These are phyloP conservation scores for Limnephilus auricula DNA, from an alignment of 2,888 invertebrate species.

Conservation along the genomic window DNA sequence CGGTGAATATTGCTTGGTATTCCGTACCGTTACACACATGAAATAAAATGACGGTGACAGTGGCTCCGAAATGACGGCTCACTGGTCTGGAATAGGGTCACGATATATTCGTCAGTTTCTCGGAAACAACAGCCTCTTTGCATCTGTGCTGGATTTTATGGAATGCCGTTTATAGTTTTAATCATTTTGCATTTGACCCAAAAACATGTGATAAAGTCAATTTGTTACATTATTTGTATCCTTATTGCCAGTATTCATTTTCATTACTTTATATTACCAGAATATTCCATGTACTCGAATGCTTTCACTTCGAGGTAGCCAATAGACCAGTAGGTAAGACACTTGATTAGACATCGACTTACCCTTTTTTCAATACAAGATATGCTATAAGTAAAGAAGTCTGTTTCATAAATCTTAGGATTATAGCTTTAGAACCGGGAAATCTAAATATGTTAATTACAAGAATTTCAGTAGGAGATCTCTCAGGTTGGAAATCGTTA, in stretches of 20 bases:
- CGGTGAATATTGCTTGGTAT: neutral
- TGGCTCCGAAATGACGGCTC: neutral
- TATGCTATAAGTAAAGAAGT: no score
- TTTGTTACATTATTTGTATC: neutral
- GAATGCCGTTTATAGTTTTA: neutral
- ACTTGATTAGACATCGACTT: no score
- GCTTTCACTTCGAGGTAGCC: no score
- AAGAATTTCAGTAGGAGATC: neutral
- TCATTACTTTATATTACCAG: neutral
- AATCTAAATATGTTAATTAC: neutral
- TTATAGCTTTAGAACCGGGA: neutral
- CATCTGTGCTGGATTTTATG: neutral
- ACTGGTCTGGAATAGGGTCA: neutral
- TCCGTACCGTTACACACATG: neutral
- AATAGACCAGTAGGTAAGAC: no score
- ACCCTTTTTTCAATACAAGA: no score
- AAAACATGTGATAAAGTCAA: neutral
- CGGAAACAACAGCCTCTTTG: slow-evolving; percentile 2
- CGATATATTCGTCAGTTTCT: neutral
- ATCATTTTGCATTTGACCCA: neutral
- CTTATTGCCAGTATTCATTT: neutral
- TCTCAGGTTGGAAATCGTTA: neutral
- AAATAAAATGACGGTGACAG: slow-evolving; percentile 6
- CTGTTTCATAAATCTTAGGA: no score
- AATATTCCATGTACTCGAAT: neutral